These are phyloP conservation scores for Musca vetustissima DNA, from an alignment of 1,140 invertebrate genomes.

Conservation along the genomic window DNA sequence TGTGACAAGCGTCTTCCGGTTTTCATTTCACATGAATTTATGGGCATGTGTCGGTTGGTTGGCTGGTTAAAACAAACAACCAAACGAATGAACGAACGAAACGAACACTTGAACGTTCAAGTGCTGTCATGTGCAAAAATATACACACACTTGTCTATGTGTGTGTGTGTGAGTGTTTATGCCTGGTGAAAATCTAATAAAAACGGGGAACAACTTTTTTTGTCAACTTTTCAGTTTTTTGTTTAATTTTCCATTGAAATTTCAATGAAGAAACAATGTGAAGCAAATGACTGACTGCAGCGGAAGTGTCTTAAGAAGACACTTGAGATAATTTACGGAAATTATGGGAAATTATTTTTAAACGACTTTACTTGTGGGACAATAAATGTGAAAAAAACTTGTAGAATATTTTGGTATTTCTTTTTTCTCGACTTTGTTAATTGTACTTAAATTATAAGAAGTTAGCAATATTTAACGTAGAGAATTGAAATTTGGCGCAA, in stretches of 20 bases:
- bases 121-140: not conserved
- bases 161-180: too few species aligned
- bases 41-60: conserved; percentile 13
- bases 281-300: too few species aligned
- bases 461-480: too few species aligned
- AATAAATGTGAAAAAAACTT: conserved; percentile 2
- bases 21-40: conserved; percentile 30
- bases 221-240: not conserved
- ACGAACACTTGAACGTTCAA: too few species aligned
- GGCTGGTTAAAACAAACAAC: too few species aligned
- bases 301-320: not conserved
- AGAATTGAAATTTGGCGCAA: too few species aligned
- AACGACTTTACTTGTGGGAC: not conserved
- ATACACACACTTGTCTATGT: too few species aligned
- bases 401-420: not conserved
- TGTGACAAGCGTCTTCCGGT: conserved; percentile 31
- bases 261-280: too few species aligned
- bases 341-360: not conserved
- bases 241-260: not conserved
- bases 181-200: too few species aligned
- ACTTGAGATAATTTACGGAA: conserved; percentile 17
- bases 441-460: too few species aligned
- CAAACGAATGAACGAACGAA: too few species aligned
- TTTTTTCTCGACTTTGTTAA: too few species aligned
- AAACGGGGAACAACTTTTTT: not conserved